Base-by-base conservation (phyloP, 1,140 invertebrate genomes). In the Patella vulgata region DNA sequence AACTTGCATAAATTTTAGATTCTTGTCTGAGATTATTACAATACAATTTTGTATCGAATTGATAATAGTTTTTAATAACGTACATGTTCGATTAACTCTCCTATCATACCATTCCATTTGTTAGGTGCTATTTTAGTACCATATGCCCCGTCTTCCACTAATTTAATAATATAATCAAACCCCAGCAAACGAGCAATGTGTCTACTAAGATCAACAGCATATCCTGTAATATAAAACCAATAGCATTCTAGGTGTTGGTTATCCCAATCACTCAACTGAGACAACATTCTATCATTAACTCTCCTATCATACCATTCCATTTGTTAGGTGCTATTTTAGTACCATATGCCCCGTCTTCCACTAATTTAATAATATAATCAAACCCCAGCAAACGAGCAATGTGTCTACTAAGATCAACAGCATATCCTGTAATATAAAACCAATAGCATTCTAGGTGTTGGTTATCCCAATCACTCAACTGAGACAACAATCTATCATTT, bases 311-410 rank as follows among this genome's bases (percentile, higher is more conserved):
- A 23, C 84, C 84, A 44, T 80, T 78, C 82, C 82, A 84, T 61
- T 94, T 93, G 3, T 94, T 95, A 5, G n/a, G n/a, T 83, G 23
- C 25, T 6, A 31, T 27, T 33, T 66, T 56, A 9, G 27, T 93
- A 0, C 97, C 97, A 75, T 98, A 99, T 88, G 94, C 94, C 71
- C 92, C 91, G 83, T 98, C 97, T 1, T 93, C 91, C 0, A 98
- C 96, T 33, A 96, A 83, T 25, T 57, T 88, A 55, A 99, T 92
- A 51, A 88, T 88, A 81, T 96, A 98, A 70, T 96, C 91, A 84
- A 98, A 98, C 4, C 63, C 62, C 3, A 82, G 47, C 27, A 66
- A 44, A n/a, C 47, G 33, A 9, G 76, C 65, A 31, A 79, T 19
- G 1, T 56, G 47, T 19, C 60, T 33, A 1, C 73, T 68, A 40